Conservation (phyloP, 2,113 vertebrate genomes). For the Blennius ocellaris region DNA sequence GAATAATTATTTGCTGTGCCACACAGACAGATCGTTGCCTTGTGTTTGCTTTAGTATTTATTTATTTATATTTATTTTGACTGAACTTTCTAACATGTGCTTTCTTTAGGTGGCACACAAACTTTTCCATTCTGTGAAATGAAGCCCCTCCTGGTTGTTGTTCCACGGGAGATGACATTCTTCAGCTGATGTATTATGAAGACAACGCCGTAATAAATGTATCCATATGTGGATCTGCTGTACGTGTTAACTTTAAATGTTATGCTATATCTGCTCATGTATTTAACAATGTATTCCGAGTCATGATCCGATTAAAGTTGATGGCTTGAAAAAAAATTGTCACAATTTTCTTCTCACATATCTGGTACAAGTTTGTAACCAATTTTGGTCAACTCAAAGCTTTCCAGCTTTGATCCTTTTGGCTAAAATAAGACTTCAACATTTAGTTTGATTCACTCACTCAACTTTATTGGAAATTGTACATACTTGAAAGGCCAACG, state of each 20-base stretch:
- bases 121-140: constrained; percentile 84
- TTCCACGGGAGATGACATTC: constrained; percentile 34
- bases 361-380: too few species aligned
- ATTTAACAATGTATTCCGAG: constrained; percentile 28
- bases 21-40: background rate
- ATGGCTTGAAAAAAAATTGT: constrained; percentile 1
- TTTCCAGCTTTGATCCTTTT: too few species aligned
- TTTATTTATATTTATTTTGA: background rate
- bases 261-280: constrained; percentile 55
- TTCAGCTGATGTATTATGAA: constrained; percentile 28
- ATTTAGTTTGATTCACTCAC: too few species aligned
- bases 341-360: background rate
- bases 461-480: too few species aligned
- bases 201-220: constrained; percentile 43
- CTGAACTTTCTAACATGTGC: constrained; percentile 15
- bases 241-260: constrained; percentile 61
- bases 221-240: constrained; percentile 56
- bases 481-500: too few species aligned
- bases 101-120: constrained; percentile 81
- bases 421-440: too few species aligned
- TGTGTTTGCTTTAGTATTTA: background rate
- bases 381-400: too few species aligned
- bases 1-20: background rate
- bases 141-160: constrained; percentile 44
- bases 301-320: constrained; percentile 63